Base-by-base conservation (phyloP, 2,888 invertebrate species). In the Eupsilia transversa region DNA sequence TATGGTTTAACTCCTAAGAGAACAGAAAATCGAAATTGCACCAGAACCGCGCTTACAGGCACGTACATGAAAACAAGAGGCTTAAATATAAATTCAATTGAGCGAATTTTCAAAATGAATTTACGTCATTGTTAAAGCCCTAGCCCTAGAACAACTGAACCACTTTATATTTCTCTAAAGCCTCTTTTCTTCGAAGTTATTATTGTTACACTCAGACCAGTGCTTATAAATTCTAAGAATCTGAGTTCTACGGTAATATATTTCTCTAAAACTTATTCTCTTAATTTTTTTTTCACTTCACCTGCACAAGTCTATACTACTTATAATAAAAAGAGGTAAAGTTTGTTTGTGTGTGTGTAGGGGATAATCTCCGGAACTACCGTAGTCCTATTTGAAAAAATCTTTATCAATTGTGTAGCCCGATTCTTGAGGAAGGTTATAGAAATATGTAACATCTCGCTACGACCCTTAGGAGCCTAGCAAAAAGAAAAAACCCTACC, bases 1-100 rank as follows among this genome's bases (percentile, higher is more conserved):
- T 49, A 49, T 35, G 20, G 9, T 57, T 57, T 57, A n/a, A 30
- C 41, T 57, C 10, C 0, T n/a, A n/a, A n/a, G 38, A 60, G 27
- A n/a, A 35, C 38, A 23, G 12, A 9, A 17, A 30, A 35, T 49
- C 20, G 14, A 17, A 43, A 23, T 43, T 68, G 35, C 64, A 65
- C 59, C 9, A 43, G 7, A 59, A 75, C 17, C n/a, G 27, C 3
- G 23, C 17, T 60, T 23, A 57, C 49, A 33, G 27, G 7, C 46
- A 63, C 33, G 41, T 56, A 17, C 49, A 59, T 46, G 38, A 57
- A 46, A 64, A 30, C 20, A 38, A n/a, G 10, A n/a, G 41, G 9
- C 59, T 65, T 66, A 54, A 17, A 43, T 41, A 33, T 23, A 2
- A 57, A 69, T 60, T 60, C 20, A 20, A 38, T 68, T 77, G 56